Percentiles rank a stretch among this genome's conserved stretches.
phyloP scores from a whole-genome alignment of 1,140 invertebrate species.

The Lasioglossum albipes region DNA sequence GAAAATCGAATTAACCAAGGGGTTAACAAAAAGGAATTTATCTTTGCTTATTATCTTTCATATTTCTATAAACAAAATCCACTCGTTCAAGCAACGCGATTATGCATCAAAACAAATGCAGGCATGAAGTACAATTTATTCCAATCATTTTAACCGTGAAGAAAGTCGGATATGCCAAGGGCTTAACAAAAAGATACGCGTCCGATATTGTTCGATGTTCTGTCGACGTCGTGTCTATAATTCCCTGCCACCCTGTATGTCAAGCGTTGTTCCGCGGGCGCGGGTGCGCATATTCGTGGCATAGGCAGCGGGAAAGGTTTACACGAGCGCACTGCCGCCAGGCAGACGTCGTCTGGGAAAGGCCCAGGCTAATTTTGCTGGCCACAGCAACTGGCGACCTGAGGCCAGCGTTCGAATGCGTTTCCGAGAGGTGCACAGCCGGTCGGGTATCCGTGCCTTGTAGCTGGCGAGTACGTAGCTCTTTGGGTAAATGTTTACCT shows the following conservation, averaged over 20 bases:
- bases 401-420: constrained; percentile 43
- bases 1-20: too few species aligned
- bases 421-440: constrained; percentile 49
- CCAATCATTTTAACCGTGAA: too few species aligned
- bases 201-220: too few species aligned
- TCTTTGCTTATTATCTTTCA: too few species aligned
- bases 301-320: constrained; percentile 37
- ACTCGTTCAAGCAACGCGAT: too few species aligned
- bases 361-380: constrained; percentile 70
- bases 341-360: constrained; percentile 67
- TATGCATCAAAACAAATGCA: too few species aligned
- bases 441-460: constrained; percentile 35
- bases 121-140: too few species aligned
- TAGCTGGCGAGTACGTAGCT: constrained; percentile 27
- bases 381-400: constrained; percentile 38
- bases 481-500: constrained; percentile 50
- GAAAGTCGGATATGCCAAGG: too few species aligned
- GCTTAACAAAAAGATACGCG: too few species aligned
- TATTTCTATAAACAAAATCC: too few species aligned
- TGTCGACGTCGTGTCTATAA: neutral
- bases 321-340: constrained; percentile 36
- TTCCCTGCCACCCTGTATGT: neutral
- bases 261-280: neutral
- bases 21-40: too few species aligned
- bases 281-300: constrained; percentile 36